Percentiles rank a stretch among this genome's conserved stretches.
These are phyloP conservation scores for Heterocephalus glaber DNA, from an alignment of 2,113 vertebrate species.

Conservation along the genomic window DNA sequence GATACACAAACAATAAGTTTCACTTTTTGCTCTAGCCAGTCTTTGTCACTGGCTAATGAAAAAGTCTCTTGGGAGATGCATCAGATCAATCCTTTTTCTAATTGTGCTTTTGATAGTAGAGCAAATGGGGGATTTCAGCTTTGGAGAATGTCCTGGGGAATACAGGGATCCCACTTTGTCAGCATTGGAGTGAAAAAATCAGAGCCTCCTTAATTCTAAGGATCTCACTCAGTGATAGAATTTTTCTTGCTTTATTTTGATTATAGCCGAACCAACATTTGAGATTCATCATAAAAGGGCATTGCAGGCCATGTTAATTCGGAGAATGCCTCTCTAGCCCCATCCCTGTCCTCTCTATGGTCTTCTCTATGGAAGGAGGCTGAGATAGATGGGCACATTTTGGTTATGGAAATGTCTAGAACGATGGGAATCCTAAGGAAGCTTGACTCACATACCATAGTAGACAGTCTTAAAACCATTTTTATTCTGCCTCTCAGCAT, in stretches of 20 bases:
- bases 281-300: background rate
- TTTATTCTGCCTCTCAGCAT: conserved; percentile 74
- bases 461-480: conserved; percentile 58
- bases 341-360: background rate
- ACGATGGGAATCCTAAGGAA: background rate
- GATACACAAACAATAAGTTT: background rate
- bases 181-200: background rate
- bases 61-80: background rate
- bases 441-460: background rate
- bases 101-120: background rate
- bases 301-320: background rate
- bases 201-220: background rate
- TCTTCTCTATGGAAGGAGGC: background rate
- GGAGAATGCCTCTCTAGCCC: background rate
- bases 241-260: conserved; percentile 9
- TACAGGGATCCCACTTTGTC: background rate
- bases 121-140: background rate
- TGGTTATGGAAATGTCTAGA: background rate
- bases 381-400: background rate
- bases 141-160: background rate
- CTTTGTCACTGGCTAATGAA: background rate
- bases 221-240: background rate
- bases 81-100: background rate
- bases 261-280: background rate
- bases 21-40: background rate